These are phyloP conservation scores for Laticauda colubrina DNA, from an alignment of 2,113 vertebrate genomes.

Conservation along the genomic window DNA sequence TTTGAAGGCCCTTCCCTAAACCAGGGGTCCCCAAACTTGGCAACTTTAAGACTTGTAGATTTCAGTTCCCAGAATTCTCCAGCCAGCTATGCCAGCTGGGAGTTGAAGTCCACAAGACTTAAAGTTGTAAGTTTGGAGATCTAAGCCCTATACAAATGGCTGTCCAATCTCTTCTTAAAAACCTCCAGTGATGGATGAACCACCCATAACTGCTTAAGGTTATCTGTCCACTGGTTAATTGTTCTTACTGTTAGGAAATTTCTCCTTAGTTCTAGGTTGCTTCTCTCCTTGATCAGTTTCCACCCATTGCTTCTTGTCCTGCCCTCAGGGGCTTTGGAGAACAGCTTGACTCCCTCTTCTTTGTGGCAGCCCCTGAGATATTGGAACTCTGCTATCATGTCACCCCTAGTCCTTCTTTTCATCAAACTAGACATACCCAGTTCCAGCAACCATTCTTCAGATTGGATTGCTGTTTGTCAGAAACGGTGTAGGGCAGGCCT, in stretches of 20 bases:
- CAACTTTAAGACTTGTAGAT: no score
- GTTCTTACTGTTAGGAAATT: background rate
- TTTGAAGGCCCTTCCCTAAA: no score
- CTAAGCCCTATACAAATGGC: background rate
- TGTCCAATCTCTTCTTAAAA: background rate
- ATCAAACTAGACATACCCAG: background rate
- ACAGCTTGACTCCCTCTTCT: background rate
- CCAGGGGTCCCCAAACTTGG: no score
- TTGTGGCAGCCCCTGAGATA: background rate
- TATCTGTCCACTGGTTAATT: background rate
- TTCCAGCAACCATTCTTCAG: background rate
- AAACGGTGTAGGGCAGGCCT: no score
- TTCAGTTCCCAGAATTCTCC: no score
- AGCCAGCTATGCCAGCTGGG: no score
- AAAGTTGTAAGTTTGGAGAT: no score
- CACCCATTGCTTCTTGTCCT: background rate
- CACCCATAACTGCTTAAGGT: no score
- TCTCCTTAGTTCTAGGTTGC: background rate
- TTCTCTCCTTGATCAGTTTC: background rate
- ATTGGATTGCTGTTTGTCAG: background rate
- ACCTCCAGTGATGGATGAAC: background rate
- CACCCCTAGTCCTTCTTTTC: background rate
- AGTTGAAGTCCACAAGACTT: no score
- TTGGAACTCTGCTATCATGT: background rate
- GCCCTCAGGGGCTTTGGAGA: background rate